Evolutionary conservation across 2,888 invertebrate species (phyloP).

Genomic region (Thalpophila matura): DNA sequence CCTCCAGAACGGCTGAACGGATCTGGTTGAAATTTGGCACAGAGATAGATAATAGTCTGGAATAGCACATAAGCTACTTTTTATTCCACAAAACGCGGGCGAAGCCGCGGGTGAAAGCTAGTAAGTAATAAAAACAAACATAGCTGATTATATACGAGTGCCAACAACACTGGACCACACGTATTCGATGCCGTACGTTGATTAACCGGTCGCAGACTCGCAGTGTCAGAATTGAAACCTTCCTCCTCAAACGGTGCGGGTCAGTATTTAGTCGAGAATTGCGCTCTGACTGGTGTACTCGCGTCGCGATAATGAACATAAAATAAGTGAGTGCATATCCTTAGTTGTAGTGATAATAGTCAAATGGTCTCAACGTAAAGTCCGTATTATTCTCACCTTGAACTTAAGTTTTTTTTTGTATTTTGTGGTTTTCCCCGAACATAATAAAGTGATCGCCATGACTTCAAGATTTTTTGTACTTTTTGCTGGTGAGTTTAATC

Average conservation of each 20-base stretch:
- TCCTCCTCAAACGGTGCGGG: conserved; percentile 44
- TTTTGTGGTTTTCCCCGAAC: conserved; percentile 78
- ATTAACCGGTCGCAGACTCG: conserved; percentile 74
- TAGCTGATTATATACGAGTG: conserved; percentile 22
- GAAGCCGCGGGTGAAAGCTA: no score
- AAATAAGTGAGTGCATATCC: conserved; percentile 52
- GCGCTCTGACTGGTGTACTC: conserved; percentile 58
- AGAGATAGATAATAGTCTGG: no score
- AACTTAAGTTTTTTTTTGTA: conserved; percentile 64
- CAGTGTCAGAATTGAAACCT: conserved; percentile 59
- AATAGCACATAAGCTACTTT: no score
- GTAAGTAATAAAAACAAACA: conserved; percentile 46
- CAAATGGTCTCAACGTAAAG: conserved; percentile 61
- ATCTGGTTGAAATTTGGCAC: no score
- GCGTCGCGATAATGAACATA: conserved; percentile 46
- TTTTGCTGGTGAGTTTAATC: conserved; percentile 82
- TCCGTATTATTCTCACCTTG: conserved; percentile 70
- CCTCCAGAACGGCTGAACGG: no score
- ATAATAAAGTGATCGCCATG: conserved; percentile 75
- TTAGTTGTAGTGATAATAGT: conserved; percentile 52
- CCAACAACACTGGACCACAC: conserved; percentile 43
- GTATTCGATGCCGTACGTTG: conserved; percentile 54
- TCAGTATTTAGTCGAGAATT: conserved; percentile 65
- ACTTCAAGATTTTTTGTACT: conserved; percentile 73
- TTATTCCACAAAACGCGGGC: no score